Evolutionary conservation across 2,113 vertebrate species (phyloP), one percentile per base, ranked within the genome.

Genomic region (Orthonyx spaldingii): DNA sequence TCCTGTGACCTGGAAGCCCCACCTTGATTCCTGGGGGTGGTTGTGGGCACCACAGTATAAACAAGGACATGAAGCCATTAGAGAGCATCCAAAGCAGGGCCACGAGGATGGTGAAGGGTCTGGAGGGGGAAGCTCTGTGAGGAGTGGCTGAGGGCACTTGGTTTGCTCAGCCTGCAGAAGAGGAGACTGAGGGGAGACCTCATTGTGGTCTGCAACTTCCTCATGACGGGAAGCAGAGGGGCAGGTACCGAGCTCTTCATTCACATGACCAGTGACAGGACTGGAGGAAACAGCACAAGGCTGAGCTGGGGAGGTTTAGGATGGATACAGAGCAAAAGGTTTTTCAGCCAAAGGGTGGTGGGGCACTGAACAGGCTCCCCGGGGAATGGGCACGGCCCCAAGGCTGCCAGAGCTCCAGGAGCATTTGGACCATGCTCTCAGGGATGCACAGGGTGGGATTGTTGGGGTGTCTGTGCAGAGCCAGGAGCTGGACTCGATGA

Each of bases 381-480:
- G 46, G 39, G 39, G 33, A 26, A 24, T 41, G 69, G 46, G 2
- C 5, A 5, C 1, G 1, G 46, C 11, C n/a, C 28, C 28, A 3
- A 30, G 70, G 39, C 53, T 68, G 24, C 17, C 47, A 11, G n/a
- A 83, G 78, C 47, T 68, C 20, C 24, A 32, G 55, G n/a, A 60
- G 37, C 0, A 0, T 8, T n/a, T 12, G 87, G n/a, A 41, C n/a
- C 30, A 0, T 0, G 4, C 61, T 60, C 13, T 5, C 46, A 47
- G 24, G 60, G 33, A 17, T 85, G 70, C 24, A 4, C 46, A 18
- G 24, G 13, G 33, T 42, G 77, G 33, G 39, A 26, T 26, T 53
- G 22, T 13, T 32, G 37, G 27, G 37, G 22, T 27, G n/a, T 22
- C 10, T 53, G 53, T 39, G 60, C 53, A 68, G 69, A 39, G 5